Conservation (phyloP, 53 echinoderm and acorn worm genomes). For the Hippasteria phrygiana region DNA sequence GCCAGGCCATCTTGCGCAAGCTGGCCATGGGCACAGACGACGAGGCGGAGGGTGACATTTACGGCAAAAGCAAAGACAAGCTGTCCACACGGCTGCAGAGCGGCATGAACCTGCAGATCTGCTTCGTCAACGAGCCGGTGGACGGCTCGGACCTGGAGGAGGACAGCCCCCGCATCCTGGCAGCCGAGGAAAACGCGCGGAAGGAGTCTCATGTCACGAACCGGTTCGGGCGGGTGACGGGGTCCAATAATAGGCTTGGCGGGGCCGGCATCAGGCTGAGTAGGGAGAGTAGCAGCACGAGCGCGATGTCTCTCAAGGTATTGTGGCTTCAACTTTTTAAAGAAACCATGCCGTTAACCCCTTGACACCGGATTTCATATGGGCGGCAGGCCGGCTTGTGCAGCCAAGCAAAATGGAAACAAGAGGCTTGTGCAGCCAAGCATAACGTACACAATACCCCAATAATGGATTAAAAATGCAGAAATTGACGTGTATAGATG, state of each 20-base stretch:
- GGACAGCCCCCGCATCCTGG: conserved; percentile 71
- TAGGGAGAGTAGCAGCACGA: conserved; percentile 82
- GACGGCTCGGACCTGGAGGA: conserved; percentile 87
- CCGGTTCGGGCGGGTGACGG: conserved; percentile 37
- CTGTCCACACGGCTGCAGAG: conserved; percentile 92
- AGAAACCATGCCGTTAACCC: neutral
- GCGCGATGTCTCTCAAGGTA: conserved; percentile 84
- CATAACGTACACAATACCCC: no score
- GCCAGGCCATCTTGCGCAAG: conserved; percentile 89
- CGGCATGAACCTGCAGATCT: conserved; percentile 98
- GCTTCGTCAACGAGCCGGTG: conserved; percentile 92
- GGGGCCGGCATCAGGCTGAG: conserved; percentile 54
- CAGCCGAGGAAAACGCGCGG: conserved; percentile 3
- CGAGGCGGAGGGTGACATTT: conserved; percentile 96
- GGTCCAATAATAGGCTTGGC: conserved; percentile 19
- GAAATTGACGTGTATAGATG: no score
- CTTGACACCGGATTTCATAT: no score
- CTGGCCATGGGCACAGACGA: conserved; percentile 97
- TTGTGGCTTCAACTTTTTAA: no score
- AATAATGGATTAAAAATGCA: no score
- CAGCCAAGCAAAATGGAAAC: no score
- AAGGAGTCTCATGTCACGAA: conserved; percentile 37
- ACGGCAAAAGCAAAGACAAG: conserved; percentile 95
- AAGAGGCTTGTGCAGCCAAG: no score
- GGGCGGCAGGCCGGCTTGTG: no score